Evolutionary conservation across 2,113 vertebrate genomes (phyloP), one percentile per base, ranked within the genome.

Genomic region (Accipiter cooperii): DNA sequence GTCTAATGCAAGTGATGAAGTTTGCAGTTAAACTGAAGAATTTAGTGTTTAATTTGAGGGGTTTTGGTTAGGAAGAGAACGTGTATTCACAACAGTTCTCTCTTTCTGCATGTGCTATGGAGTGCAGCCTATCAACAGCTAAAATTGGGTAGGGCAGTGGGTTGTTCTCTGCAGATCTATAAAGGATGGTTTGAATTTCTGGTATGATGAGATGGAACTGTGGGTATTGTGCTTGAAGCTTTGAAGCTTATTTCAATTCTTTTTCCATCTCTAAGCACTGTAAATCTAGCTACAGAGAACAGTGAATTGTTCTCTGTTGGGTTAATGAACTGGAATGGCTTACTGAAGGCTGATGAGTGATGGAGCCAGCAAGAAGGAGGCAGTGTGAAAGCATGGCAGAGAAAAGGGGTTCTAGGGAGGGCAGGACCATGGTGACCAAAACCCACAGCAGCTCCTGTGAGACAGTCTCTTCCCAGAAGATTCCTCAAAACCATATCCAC

Each of bases 51-150:
- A 5, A 36, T 77, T 58, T 54, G 65, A 69, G 13, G 16, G 17
- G 42, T 8, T 68, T 74, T 64, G 20, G 15, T 49, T 82, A 29
- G 52, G 17, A 66, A 76, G 49, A 64, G 24, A 31, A 26, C 15
- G 21, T 7, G 5, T 44, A 49, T 47, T 85, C 36, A 52, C 21
- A 55, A 61, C 16, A 84, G 12, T 46, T 78, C 47, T 78, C 7
- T 86, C 4, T 49, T 58, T 78, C 65, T 79, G 11, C 1, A 0
- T 74, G 9, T 47, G 38, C 29, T 46, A 2, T 1, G 2, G 20
- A 58, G 34, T 34, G 20, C 24, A 79, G n/a, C 40, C 44, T 40
- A 18, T 46, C n/a, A 70, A 36, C 17, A 46, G 18, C 28, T 66
- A n/a, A 76, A 71, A 51, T 46, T 55, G 44, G 15, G 17, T 57